phyloP scores from a whole-genome alignment of 2,113 vertebrate species.

The Myrmecophaga tridactyla region DNA sequence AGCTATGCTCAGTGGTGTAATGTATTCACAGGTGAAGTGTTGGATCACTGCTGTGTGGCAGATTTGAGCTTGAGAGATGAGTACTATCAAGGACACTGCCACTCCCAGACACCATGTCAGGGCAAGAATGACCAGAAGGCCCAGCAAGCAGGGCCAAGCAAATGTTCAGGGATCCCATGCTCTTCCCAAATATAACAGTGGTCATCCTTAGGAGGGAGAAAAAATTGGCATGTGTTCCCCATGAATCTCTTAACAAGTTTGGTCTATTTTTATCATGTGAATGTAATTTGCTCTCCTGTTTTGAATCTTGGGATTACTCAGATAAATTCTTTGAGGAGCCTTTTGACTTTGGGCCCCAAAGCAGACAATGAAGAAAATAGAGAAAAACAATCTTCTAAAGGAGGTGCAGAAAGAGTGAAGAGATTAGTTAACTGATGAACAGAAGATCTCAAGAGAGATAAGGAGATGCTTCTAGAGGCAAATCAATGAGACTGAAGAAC shows the following conservation, averaged over 20 bases:
- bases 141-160: background rate
- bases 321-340: background rate
- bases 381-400: background rate
- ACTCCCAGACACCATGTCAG: slow-evolving; percentile 48
- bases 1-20: slow-evolving; percentile 60
- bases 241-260: background rate
- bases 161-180: background rate
- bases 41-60: slow-evolving; percentile 46
- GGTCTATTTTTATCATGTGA: background rate
- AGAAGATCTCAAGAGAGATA: background rate
- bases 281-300: background rate
- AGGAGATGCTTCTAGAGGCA: too few species aligned
- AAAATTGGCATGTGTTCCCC: too few species aligned
- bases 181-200: background rate
- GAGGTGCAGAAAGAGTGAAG: background rate
- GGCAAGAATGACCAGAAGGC: slow-evolving; percentile 51
- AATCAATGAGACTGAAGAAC: too few species aligned
- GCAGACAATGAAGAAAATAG: background rate
- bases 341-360: background rate
- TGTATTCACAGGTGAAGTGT: slow-evolving; percentile 69
- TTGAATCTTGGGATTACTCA: background rate
- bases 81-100: slow-evolving; percentile 35
- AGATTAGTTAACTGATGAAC: background rate
- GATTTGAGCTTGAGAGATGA: slow-evolving; percentile 53
- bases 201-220: background rate